Evolutionary conservation across 64 coral and sea anemone genomes (phyloP).

Genomic region (Montipora efflorescens): DNA sequence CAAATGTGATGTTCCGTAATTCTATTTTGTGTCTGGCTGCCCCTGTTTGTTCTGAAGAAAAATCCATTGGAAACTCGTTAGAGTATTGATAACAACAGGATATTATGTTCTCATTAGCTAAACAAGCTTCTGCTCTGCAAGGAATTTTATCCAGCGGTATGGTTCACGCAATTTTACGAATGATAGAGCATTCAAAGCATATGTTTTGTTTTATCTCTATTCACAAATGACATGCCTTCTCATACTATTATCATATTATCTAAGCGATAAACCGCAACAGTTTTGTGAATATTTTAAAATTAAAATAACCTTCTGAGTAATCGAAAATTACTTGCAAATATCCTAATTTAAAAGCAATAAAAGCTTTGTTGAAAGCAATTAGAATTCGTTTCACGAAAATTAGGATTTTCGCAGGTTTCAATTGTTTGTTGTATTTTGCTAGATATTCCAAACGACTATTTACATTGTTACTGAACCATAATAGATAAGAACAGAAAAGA

Average conservation of each 20-base stretch:
- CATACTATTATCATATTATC: background rate
- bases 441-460: background rate
- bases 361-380: background rate
- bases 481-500: background rate
- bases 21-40: constrained; percentile 31
- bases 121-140: background rate
- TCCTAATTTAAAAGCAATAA: background rate
- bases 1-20: constrained; percentile 35
- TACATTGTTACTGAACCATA: background rate
- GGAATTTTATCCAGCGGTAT: constrained; percentile 29
- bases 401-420: background rate
- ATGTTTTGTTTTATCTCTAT: background rate
- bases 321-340: background rate
- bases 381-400: background rate
- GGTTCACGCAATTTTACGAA: constrained; percentile 26
- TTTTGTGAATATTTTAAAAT: background rate
- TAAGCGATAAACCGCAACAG: background rate
- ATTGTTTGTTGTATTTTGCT: background rate
- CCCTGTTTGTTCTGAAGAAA: constrained; percentile 11
- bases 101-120: constrained; percentile 3
- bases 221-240: background rate
- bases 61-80: constrained; percentile 53
- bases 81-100: background rate
- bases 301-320: background rate
- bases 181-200: background rate